Evolutionary conservation across 2,888 invertebrate species (phyloP).

Genomic region (Metallyticus violacea): DNA sequence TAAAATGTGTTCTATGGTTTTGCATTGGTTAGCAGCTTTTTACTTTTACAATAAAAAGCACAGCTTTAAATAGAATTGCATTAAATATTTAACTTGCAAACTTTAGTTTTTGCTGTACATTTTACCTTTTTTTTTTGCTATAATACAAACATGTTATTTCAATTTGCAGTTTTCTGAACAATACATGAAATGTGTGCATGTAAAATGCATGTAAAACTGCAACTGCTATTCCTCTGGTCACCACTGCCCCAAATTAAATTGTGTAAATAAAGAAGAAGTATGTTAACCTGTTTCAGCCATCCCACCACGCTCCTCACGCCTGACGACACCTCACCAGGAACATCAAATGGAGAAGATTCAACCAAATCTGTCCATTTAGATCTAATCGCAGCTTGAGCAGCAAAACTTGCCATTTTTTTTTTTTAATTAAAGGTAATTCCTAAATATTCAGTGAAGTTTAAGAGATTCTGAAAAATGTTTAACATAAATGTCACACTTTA

Average conservation of each 20-base stretch:
- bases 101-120: too few relatives aligned
- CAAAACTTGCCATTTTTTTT: conserved; percentile 61
- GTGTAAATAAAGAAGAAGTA: not conserved
- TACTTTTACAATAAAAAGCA: too few relatives aligned
- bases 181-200: too few relatives aligned
- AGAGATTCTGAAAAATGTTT: not conserved
- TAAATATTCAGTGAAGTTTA: not conserved
- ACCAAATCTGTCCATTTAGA: conserved; percentile 72
- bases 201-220: too few relatives aligned
- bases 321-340: conserved; percentile 63
- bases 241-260: not conserved
- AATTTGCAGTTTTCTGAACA: too few relatives aligned
- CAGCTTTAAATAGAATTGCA: too few relatives aligned
- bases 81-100: too few relatives aligned
- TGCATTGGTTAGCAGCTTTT: too few relatives aligned
- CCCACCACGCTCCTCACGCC: conserved; percentile 76
- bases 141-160: too few relatives aligned
- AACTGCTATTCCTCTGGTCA: too few relatives aligned
- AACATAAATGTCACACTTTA: not conserved
- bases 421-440: not conserved
- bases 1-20: too few relatives aligned
- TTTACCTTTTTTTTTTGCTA: too few relatives aligned
- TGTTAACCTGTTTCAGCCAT: conserved; percentile 74
- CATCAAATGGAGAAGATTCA: conserved; percentile 56
- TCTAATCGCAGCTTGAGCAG: conserved; percentile 66